Evolutionary conservation across 2,888 invertebrate species (phyloP), one percentile per base, ranked within the genome.

Genomic region (Oscheius sp.): DNA sequence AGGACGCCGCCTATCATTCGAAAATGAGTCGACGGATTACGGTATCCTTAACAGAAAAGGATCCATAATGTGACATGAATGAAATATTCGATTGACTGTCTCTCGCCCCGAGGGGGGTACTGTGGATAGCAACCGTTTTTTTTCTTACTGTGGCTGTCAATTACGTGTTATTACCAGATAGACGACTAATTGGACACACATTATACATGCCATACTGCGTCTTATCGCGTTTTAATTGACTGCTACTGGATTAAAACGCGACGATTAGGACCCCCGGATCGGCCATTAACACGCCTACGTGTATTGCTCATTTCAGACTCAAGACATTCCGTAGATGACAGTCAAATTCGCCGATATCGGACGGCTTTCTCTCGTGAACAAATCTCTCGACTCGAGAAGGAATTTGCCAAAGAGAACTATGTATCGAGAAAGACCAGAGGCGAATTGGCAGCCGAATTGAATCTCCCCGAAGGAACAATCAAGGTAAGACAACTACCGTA

Each of bases 351-450:
- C 69, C 90, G 97, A 64, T 98, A 98, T 87, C 90, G 98, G 54
- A 98, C 97, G 0, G 97, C 97, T 0, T 98, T 98, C 88, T 94
- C 95, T 0, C 89, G 95, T 12, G 97, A 97, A 62, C 88, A 97
- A 44, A 74, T 75, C 51, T 71, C 68, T 17, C 90, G 94, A 14
- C 88, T 98, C 63, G 98, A 98, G 88, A 94, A 94, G 83, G 98
- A 98, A 87, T 98, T 97, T 87, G 91, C 91, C 88, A 92, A 93
- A 82, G 98, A 98, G 88, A 97, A 95, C 87, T 98, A 98, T 88
- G 96, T 98, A 0, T 95, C 95, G 0, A 89, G 97, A 64, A 97
- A 97, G 0, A 90, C 94, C 68, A 89, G 98, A 73, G 95, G 95
- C 86, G 97, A 98, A 87, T 88, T 98, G 41, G 97, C 98, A 0